Percentiles rank a stretch among this genome's conserved stretches.
Conservation (phyloP, 2,888 invertebrate genomes). For the Callyntrura sp. region DNA sequence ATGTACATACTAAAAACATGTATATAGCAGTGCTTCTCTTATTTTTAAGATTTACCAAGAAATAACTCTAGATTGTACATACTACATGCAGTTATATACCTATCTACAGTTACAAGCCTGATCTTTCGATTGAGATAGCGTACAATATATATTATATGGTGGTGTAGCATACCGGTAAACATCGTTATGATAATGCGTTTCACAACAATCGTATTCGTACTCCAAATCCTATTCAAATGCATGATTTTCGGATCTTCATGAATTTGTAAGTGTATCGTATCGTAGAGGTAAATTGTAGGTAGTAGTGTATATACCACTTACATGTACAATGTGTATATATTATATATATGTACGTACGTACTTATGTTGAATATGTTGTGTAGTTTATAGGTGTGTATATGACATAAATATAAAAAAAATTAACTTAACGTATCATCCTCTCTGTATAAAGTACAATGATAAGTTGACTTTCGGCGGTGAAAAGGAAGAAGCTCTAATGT, state of each 20-base stretch:
- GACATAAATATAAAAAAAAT: too few relatives aligned
- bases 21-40: too few relatives aligned
- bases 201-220: slow-evolving; percentile 16
- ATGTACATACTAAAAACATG: too few relatives aligned
- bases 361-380: not conserved
- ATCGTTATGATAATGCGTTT: not conserved
- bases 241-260: slow-evolving; percentile 9
- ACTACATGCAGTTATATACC: too few relatives aligned
- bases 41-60: not conserved
- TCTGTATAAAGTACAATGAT: not conserved
- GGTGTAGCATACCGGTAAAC: too few relatives aligned
- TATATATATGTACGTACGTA: not conserved
- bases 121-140: slow-evolving; percentile 21
- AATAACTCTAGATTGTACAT: not conserved
- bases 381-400: not conserved
- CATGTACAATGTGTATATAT: not conserved
- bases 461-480: slow-evolving; percentile 17
- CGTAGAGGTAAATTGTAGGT: not conserved
- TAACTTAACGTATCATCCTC: not conserved
- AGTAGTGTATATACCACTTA: not conserved
- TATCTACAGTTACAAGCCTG: slow-evolving; percentile 30
- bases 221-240: slow-evolving; percentile 36
- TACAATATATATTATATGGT: not conserved
- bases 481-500: too few relatives aligned
- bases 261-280: slow-evolving; percentile 23